Conservation (phyloP, 2,888 invertebrate species). For the Thereva nobilitata region DNA sequence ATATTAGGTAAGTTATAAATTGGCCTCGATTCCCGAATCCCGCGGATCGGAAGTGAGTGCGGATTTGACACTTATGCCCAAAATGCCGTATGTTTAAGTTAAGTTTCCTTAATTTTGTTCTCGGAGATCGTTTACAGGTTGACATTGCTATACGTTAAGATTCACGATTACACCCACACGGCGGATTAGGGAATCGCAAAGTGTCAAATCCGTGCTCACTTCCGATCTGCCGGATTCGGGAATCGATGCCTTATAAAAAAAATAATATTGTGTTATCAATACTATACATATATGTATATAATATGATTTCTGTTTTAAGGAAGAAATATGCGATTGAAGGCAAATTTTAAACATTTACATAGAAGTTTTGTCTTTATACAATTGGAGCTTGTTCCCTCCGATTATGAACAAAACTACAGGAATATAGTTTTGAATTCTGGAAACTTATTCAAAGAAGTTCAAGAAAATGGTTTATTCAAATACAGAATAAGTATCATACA, state of each 20-base stretch:
- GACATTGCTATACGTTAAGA: too few species aligned
- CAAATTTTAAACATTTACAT: conserved; percentile 56
- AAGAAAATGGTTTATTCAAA: conserved; percentile 49
- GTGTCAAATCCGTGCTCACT: too few species aligned
- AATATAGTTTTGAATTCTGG: conserved; percentile 54
- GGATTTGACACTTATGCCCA: too few species aligned
- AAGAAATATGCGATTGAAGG: conserved; percentile 52
- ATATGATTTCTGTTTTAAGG: conserved; percentile 48
- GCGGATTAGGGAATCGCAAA: too few species aligned
- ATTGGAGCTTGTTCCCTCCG: conserved; percentile 47
- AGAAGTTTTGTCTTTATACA: conserved; percentile 54
- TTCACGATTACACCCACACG: too few species aligned
- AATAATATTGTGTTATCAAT: conserved; percentile 33
- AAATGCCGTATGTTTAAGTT: background rate
- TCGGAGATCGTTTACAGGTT: too few species aligned
- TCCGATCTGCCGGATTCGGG: too few species aligned
- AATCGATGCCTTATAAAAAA: too few species aligned
- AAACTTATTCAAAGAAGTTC: conserved; percentile 52
- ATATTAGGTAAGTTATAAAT: conserved; percentile 42
- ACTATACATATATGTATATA: background rate
- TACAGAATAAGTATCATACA: conserved; percentile 55
- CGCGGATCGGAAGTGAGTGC: too few species aligned
- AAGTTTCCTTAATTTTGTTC: background rate
- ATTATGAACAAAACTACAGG: conserved; percentile 42
- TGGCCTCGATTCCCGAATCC: too few species aligned